These are phyloP conservation scores for Wasmannia auropunctata DNA, from an alignment of 1,140 invertebrate species.

Conservation along the genomic window DNA sequence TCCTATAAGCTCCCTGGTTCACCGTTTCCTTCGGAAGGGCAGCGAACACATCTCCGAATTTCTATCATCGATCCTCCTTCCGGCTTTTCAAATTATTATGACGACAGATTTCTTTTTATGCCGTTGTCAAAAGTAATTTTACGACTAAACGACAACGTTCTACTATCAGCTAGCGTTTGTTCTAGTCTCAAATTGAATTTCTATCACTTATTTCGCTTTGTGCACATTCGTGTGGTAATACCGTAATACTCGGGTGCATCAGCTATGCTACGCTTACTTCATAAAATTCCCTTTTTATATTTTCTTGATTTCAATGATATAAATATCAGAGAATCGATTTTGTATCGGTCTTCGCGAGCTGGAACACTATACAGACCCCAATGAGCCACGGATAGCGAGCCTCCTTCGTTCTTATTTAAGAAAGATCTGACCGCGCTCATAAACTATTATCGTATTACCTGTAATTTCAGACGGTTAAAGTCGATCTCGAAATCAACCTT, in stretches of 20 bases:
- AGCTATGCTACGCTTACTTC: neutral
- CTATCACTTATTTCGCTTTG: neutral
- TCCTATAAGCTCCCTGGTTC: conserved; percentile 33
- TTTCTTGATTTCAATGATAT: neutral
- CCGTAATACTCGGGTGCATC: neutral
- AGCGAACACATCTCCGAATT: conserved; percentile 26
- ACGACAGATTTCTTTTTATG: neutral
- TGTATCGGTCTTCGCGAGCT: neutral
- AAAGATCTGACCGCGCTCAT: neutral
- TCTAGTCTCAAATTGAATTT: neutral
- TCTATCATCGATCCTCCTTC: conserved; percentile 22
- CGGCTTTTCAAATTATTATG: neutral
- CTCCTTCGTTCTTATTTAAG: neutral
- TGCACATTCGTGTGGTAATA: neutral
- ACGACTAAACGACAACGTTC: neutral
- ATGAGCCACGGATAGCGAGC: neutral
- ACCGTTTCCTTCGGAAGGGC: neutral
- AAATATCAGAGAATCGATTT: conserved; percentile 5
- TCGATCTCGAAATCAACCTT: neutral
- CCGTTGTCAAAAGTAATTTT: neutral
- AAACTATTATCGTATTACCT: conserved; percentile 1
- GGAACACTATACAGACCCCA: neutral
- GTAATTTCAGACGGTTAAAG: conserved; percentile 13
- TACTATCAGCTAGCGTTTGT: neutral
- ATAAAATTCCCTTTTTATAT: neutral